Conservation (phyloP, 2,797 vertebrate species). For the Rallus crepitans region DNA sequence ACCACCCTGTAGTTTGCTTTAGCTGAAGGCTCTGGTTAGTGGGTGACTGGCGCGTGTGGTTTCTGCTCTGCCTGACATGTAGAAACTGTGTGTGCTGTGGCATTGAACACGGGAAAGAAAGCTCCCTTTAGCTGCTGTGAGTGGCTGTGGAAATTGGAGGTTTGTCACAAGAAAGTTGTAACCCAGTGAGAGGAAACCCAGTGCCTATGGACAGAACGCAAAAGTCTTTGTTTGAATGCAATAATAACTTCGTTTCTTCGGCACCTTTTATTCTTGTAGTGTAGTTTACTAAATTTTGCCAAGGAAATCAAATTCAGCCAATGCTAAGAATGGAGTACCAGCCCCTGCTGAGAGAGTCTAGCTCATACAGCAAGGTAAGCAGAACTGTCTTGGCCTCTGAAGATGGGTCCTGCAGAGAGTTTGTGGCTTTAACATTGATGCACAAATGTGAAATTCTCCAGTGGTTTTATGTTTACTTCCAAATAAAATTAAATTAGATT, state of each 20-base stretch:
- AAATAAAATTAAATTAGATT: not conserved
- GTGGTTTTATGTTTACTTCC: not conserved
- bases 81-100: fast-evolving
- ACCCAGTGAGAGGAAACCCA: not conserved
- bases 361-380: conserved; percentile 35
- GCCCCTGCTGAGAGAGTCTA: conserved; percentile 29
- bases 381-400: not conserved
- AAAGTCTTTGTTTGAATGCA: too few species aligned
- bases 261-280: not conserved
- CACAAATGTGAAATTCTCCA: not conserved
- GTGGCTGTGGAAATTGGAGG: fast-evolving
- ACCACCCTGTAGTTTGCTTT: not conserved
- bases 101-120: fast-evolving
- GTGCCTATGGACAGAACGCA: not conserved
- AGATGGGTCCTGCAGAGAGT: not conserved
- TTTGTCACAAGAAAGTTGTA: fast-evolving
- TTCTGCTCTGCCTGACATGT: not conserved
- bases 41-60: not conserved
- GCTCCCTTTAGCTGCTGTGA: not conserved
- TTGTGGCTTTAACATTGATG: not conserved
- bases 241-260: not conserved
- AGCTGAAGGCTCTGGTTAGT: fast-evolving
- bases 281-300: conserved; percentile 16
- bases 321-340: conserved; percentile 37
- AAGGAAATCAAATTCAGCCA: not conserved